Percentiles rank a stretch among this genome's conserved stretches.
These are phyloP conservation scores for Plestiodon gilberti DNA, from an alignment of 2,113 vertebrate genomes.

Conservation along the genomic window DNA sequence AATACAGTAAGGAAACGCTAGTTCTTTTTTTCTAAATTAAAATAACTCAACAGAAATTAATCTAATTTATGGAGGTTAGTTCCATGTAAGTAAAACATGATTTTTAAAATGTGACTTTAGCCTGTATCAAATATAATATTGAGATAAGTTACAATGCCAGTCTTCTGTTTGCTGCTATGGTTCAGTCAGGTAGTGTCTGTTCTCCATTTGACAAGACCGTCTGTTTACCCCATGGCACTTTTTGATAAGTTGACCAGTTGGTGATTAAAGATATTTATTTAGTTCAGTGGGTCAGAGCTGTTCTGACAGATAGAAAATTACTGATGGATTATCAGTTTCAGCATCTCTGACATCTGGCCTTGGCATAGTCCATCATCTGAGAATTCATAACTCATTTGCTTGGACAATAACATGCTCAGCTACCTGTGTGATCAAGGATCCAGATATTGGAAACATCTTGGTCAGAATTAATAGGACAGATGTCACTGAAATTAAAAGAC, in stretches of 20 bases:
- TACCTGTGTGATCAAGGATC: conserved; percentile 72
- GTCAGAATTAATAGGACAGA: conserved; percentile 48
- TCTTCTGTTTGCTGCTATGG: conserved; percentile 39
- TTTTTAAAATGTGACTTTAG: background rate
- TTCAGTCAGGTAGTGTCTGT: conserved; percentile 64
- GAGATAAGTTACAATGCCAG: background rate
- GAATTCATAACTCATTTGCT: conserved; percentile 66
- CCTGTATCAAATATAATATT: background rate
- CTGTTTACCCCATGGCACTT: conserved; percentile 45
- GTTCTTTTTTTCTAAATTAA: background rate
- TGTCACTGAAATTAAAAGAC: conserved; percentile 48
- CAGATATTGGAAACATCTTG: conserved; percentile 35
- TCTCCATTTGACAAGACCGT: conserved; percentile 60
- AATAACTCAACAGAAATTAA: background rate
- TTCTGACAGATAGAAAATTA: conserved; percentile 76
- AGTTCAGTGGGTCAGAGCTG: conserved; percentile 79
- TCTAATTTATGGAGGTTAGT: background rate
- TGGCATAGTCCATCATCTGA: conserved; percentile 71
- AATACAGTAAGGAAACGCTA: background rate
- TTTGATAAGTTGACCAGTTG: conserved; percentile 73
- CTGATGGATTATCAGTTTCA: conserved; percentile 83
- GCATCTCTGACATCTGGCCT: conserved; percentile 73
- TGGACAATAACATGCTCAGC: conserved; percentile 71
- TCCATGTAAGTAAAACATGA: background rate
- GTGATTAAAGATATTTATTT: conserved; percentile 82